These are phyloP conservation scores for Bactericera cockerelli DNA, from an alignment of 1,140 invertebrate genomes.

Conservation along the genomic window DNA sequence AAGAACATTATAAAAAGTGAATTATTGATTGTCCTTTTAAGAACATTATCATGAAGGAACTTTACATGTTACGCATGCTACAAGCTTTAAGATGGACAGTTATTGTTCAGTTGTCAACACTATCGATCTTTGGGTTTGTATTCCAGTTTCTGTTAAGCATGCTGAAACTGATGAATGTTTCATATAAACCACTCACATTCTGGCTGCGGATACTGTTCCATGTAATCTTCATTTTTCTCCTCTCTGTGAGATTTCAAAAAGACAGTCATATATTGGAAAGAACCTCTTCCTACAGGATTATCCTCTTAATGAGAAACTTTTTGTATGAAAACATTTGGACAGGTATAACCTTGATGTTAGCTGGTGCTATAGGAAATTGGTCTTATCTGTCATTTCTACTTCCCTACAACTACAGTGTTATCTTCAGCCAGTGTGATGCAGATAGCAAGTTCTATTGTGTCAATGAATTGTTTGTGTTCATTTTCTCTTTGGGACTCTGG, in stretches of 20 bases:
- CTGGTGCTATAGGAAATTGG: not conserved
- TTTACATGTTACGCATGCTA: conserved; percentile 5
- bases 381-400: conserved; percentile 1
- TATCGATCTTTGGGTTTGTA: not conserved
- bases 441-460: not conserved
- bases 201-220: not conserved
- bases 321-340: conserved; percentile 1
- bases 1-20: too few species aligned
- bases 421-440: not conserved
- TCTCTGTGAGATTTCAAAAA: not conserved
- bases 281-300: not conserved
- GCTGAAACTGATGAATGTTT: not conserved
- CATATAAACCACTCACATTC: not conserved
- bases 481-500: not conserved
- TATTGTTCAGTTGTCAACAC: not conserved
- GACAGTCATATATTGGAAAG: conserved; percentile 1
- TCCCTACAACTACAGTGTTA: not conserved
- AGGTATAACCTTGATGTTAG: not conserved
- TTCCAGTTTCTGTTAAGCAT: not conserved
- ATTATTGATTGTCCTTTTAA: too few species aligned
- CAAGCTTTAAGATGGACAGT: conserved; percentile 1
- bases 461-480: conserved; percentile 1
- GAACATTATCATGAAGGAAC: conserved; percentile 7
- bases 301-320: conserved; percentile 4
- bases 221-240: not conserved